Evolutionary conservation across 2,113 vertebrate species (phyloP).

Genomic region (Chaetops frenatus): DNA sequence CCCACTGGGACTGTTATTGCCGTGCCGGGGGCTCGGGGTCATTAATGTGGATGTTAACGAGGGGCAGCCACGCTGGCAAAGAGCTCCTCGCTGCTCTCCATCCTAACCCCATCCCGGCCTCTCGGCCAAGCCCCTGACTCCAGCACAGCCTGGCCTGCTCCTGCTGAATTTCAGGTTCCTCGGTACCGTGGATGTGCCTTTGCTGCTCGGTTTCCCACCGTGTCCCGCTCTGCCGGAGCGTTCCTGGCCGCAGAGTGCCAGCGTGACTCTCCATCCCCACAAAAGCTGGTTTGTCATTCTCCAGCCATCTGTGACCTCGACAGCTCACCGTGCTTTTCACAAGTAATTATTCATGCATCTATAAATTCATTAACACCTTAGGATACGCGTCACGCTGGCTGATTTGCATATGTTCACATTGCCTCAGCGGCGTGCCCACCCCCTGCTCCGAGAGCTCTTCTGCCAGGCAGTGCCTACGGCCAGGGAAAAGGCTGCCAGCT

Average conservation of each 20-base stretch:
- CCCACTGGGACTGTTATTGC: background rate
- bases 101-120: background rate
- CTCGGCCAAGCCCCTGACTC: background rate
- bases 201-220: background rate
- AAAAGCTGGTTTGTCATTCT: background rate
- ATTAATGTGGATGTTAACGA: background rate
- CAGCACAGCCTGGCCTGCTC: background rate
- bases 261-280: background rate
- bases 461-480: background rate
- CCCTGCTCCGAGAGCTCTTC: background rate
- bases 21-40: background rate
- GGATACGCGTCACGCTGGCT: background rate
- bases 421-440: background rate
- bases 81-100: background rate
- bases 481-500: background rate
- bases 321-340: background rate
- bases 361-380: conserved; percentile 31
- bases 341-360: conserved; percentile 39
- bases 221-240: background rate
- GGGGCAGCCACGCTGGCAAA: background rate
- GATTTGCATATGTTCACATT: conserved; percentile 18
- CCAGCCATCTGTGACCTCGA: conserved; percentile 30
- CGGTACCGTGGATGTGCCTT: background rate
- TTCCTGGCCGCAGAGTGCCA: background rate
- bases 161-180: background rate